Evolutionary conservation across 2,113 vertebrate genomes (phyloP), one percentile per base, ranked within the genome.

Genomic region (Sylvietta virens): DNA sequence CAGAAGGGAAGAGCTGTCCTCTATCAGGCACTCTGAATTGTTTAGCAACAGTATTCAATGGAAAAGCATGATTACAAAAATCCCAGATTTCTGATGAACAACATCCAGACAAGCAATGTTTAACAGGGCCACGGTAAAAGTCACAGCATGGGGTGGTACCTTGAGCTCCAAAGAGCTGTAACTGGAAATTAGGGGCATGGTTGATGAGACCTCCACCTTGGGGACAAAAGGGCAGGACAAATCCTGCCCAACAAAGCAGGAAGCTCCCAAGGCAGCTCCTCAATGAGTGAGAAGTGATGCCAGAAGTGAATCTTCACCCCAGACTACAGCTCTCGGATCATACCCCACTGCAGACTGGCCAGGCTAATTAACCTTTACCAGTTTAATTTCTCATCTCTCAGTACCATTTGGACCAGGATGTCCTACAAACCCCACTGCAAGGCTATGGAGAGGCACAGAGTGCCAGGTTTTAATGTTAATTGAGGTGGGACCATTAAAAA

Each of bases 11-110:
- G 95, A 94, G 83, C 94, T 92, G 72, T 22, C 81, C 92, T 91
- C 95, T 86, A 2, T 93, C 94, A 96, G 94, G 94, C 94, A 96
- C 95, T 96, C 92, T 81, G 80, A 92, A 90, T 40, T 17, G 50
- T 70, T 90, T 24, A 90, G 90, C 79, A 73, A 90, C 69, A 40
- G 66, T 58, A 47, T 33, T 67, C 66, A 42, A 90, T 71, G 83
- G 65, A 78, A 92, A 91, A 90, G 79, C 90, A 71, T 8, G 67
- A 90, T 60, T 71, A 95, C 76, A 94, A 96, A 96, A 96, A 81
- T 58, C 64, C 71, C 82, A 73, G 51, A 37, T 73, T 83, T 77
- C 74, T 17, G 67, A 92, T 70, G 82, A 77, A 74, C 83, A 90
- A 81, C 14, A 81, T 5, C 69, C 94, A 94, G 77, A 67, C 33